These are phyloP conservation scores for Tachysurus vachellii DNA, from an alignment of 2,113 vertebrate genomes.

Conservation along the genomic window DNA sequence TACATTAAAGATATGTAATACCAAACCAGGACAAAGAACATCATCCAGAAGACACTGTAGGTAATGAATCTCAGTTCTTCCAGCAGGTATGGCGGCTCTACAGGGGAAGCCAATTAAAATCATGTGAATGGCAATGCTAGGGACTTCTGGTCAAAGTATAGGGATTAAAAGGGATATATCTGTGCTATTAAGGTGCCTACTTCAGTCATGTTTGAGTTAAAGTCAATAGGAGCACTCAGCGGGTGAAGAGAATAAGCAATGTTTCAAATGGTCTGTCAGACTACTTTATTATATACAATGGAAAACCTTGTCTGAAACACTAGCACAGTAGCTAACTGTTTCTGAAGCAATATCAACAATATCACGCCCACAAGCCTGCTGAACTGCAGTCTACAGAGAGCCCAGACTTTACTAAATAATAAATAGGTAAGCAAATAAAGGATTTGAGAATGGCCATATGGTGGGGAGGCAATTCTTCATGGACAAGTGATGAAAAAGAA, in stretches of 20 bases:
- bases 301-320: not conserved
- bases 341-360: constrained; percentile 1
- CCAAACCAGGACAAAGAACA: not conserved
- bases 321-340: not conserved
- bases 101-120: constrained; percentile 28
- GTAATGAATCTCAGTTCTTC: constrained; percentile 8
- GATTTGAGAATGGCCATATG: constrained; percentile 30
- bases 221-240: constrained; percentile 19
- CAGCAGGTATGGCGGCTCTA: not conserved
- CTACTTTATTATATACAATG: constrained; percentile 1
- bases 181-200: constrained; percentile 12
- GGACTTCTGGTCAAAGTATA: not conserved
- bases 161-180: constrained; percentile 2
- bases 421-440: constrained; percentile 29
- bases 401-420: constrained; percentile 19
- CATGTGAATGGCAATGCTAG: constrained; percentile 11
- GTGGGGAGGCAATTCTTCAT: constrained; percentile 15
- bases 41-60: not conserved
- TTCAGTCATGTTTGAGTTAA: not conserved
- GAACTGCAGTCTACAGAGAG: not conserved
- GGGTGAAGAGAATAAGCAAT: not conserved
- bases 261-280: not conserved
- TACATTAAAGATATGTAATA: not conserved
- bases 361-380: not conserved
- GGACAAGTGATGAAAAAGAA: constrained; percentile 19